Conservation (phyloP, 2,888 invertebrate species). For the Parthenolecanium corni region DNA sequence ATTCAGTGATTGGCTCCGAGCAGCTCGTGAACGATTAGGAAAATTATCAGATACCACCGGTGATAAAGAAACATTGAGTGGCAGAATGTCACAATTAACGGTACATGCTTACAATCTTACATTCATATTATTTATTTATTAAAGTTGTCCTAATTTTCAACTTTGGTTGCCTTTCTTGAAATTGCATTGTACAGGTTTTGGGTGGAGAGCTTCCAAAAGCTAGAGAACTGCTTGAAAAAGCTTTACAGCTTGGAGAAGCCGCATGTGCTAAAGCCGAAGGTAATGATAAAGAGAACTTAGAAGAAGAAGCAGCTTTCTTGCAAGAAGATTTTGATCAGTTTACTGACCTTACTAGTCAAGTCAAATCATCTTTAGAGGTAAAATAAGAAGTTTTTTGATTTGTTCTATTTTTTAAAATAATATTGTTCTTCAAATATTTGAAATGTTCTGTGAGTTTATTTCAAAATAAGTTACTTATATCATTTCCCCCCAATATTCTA, state of each 20-base stretch:
- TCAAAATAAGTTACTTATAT: neutral
- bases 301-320: conserved; percentile 78
- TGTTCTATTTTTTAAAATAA: no score
- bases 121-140: neutral
- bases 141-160: neutral
- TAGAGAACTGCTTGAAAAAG: conserved; percentile 67
- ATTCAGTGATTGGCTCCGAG: conserved; percentile 82
- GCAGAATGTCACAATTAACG: conserved; percentile 74
- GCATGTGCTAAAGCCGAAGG: conserved; percentile 75
- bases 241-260: conserved; percentile 70
- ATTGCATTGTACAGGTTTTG: conserved; percentile 44
- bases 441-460: neutral
- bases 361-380: conserved; percentile 65
- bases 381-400: neutral
- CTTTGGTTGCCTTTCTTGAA: neutral
- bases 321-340: conserved; percentile 80
- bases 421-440: neutral
- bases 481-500: conserved; percentile 8
- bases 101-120: conserved; percentile 32
- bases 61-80: conserved; percentile 75
- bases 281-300: conserved; percentile 79
- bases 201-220: conserved; percentile 74
- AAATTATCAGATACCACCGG: conserved; percentile 89
- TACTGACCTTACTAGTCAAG: conserved; percentile 64
- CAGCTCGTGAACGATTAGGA: conserved; percentile 77